Conservation (phyloP, 2,113 vertebrate species). For the Poeciliopsis turrubarensis region DNA sequence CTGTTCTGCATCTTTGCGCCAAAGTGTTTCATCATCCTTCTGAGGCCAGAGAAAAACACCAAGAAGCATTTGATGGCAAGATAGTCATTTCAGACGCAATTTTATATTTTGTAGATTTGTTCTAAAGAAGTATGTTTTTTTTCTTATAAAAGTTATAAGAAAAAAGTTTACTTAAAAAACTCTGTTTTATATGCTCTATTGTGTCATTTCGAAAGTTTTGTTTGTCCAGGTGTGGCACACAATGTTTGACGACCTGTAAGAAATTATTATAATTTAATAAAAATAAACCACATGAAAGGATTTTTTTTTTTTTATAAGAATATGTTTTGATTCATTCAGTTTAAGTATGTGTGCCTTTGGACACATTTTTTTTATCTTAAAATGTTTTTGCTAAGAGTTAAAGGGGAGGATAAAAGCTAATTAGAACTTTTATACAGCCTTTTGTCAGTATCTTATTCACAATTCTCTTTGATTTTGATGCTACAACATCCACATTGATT, state of each 20-base stretch:
- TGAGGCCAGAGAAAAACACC: constrained; percentile 74
- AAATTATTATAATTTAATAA: neutral
- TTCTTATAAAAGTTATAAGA: too few relatives aligned
- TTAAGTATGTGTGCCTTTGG: neutral
- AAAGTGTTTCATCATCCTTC: constrained; percentile 79
- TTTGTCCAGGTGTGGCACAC: neutral
- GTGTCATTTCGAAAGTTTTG: neutral
- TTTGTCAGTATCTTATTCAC: neutral
- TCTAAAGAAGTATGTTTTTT: too few relatives aligned
- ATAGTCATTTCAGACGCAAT: neutral
- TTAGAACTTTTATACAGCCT: neutral
- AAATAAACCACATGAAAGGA: neutral
- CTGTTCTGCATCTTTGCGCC: constrained; percentile 76
- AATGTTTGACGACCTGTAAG: neutral
- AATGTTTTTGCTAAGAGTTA: neutral
- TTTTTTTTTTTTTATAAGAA: neutral
- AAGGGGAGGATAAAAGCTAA: neutral
- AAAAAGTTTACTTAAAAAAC: too few relatives aligned
- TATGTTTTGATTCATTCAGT: neutral
- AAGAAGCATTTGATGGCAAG: constrained; percentile 72
- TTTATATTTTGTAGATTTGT: too few relatives aligned
- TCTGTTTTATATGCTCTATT: neutral
- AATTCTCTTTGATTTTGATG: neutral
- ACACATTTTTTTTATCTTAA: neutral
- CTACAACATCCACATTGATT: neutral